Evolutionary conservation across 2,888 invertebrate genomes (phyloP).

Genomic region (Drosophila flavopinicola): DNA sequence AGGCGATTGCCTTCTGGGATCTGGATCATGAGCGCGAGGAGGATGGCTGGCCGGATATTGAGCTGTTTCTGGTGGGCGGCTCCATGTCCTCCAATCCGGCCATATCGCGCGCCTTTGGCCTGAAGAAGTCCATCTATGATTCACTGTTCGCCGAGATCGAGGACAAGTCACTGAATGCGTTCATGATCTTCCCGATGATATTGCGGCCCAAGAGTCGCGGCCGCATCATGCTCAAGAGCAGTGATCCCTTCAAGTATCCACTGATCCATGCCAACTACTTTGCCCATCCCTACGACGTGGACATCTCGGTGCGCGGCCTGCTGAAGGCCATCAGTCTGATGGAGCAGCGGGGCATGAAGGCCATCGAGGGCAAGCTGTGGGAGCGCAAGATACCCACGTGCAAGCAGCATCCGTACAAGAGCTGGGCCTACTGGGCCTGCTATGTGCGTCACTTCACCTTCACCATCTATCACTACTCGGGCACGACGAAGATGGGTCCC

Average conservation of each 20-base stretch:
- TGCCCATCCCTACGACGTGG: slow-evolving; percentile 87
- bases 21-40: slow-evolving; percentile 85
- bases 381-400: slow-evolving; percentile 87
- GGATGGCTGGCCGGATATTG: slow-evolving; percentile 88
- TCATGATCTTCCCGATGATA: slow-evolving; percentile 87
- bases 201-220: slow-evolving; percentile 90
- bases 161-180: slow-evolving; percentile 83
- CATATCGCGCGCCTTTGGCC: slow-evolving; percentile 84
- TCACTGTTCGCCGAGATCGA: slow-evolving; percentile 84
- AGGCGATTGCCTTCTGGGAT: slow-evolving; percentile 87
- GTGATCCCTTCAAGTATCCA: slow-evolving; percentile 88
- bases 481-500: slow-evolving; percentile 89
- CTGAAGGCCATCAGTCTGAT: slow-evolving; percentile 85
- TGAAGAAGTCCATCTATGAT: slow-evolving; percentile 84
- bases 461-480: slow-evolving; percentile 88
- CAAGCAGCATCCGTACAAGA: slow-evolving; percentile 84
- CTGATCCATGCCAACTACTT: slow-evolving; percentile 89
- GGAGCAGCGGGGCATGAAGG: slow-evolving; percentile 85
- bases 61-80: slow-evolving; percentile 88
- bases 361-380: slow-evolving; percentile 86
- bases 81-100: slow-evolving; percentile 84
- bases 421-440: slow-evolving; percentile 88
- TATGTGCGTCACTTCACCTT: slow-evolving; percentile 87
- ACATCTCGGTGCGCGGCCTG: slow-evolving; percentile 87
- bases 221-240: slow-evolving; percentile 87